Base-by-base conservation (phyloP, 2,888 invertebrate species). In the Periphyllus acericola region DNA sequence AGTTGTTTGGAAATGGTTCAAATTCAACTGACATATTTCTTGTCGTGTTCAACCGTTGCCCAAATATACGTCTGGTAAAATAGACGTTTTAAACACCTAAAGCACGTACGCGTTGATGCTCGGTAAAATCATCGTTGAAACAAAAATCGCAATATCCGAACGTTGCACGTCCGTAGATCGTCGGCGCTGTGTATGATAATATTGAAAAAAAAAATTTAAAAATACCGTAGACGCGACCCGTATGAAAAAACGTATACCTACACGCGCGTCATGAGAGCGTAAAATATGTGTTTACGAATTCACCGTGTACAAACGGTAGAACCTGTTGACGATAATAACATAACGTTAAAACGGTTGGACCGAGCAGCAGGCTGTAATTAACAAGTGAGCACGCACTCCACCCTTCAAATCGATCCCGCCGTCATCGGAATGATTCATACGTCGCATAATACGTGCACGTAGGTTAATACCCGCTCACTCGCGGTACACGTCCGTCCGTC, bases 381-480 rank as follows among this genome's bases (percentile, higher is more conserved):
- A 83, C 83, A 83, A 76, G 83, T 83, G 83, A 83, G 76, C 66
- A 60, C 60, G 0, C 75, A 75, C 60, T 83, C 75, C 83, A 83
- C 83, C 83, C 83, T 83, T 66, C 76, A 75, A 83, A 83, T 83
- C 75, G 83, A 83, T 83, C 83, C 83, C n/a, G n/a, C 75, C 83
- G 83, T 83, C 75, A 29, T 66, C 75, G 75, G 25, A 76, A 75
- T 66, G 83, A 83, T 83, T 83, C 83, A 76, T 83, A 66, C 11
- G n/a, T n/a, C n/a, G n/a, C n/a, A n/a, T n/a, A n/a, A n/a, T 72
- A 14, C 17, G 52, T 29, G 34, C 34, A 25, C 60, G 14, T 80
- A 19, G 11, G 17, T 55, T 55, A 46, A 55, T 46, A 11, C 19
- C 14, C 17, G 17, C 9, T 17, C 17, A 14, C 11, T 14, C 46